These are phyloP conservation scores for Dysmachus trigonus DNA, from an alignment of 2,888 invertebrate species.

Conservation along the genomic window DNA sequence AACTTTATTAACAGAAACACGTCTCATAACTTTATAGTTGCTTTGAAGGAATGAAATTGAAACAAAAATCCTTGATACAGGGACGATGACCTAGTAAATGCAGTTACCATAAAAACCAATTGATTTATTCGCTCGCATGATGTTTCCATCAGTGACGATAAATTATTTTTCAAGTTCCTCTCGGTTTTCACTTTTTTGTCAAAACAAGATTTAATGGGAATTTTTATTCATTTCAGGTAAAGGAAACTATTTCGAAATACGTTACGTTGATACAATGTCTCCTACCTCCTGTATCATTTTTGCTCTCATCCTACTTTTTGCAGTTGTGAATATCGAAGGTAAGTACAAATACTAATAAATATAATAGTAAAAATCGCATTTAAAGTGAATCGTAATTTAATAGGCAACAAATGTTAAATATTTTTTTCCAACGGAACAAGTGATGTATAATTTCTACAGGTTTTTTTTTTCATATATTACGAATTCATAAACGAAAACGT, in stretches of 20 bases:
- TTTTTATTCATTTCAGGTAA: background rate
- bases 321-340: background rate
- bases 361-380: too few species aligned
- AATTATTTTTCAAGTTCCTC: background rate
- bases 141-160: background rate
- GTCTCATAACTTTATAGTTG: background rate
- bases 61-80: background rate
- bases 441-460: too few species aligned
- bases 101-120: background rate
- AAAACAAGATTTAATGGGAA: background rate
- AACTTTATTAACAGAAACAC: background rate
- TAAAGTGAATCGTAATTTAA: too few species aligned
- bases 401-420: too few species aligned
- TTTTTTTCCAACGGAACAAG: too few species aligned
- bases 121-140: background rate
- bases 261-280: background rate
- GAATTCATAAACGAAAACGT: too few species aligned
- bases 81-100: background rate
- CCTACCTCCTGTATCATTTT: background rate
- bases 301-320: background rate
- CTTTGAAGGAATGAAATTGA: background rate
- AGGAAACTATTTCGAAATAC: background rate
- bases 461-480: too few species aligned
- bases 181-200: background rate
- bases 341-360: background rate